Base-by-base conservation (phyloP, 2,113 vertebrate species). In the Alligator mississippiensis region DNA sequence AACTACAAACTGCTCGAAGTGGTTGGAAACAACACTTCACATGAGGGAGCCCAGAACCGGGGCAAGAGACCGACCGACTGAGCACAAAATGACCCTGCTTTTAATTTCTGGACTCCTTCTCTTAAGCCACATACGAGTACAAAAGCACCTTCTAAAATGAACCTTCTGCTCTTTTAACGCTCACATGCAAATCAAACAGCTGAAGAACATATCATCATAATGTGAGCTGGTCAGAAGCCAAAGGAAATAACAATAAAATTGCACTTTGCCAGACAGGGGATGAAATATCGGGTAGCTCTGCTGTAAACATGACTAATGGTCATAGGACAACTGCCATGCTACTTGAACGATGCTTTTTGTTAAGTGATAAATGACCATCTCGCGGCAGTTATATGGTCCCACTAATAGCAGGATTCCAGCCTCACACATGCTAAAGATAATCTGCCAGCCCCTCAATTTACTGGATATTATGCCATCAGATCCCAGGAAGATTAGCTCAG, bases 341-440 rank as follows among this genome's bases (percentile, higher is more conserved):
- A 30, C 38, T 90, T 59, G 25, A 58, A 27, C 12, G 11, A 21
- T 38, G 70, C 27, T 61, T 70, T 62, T 84, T 84, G 68, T 27
- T 17, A 70, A 80, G 60, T 84, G 59, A 90, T 76, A 74, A 85
- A 80, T 84, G 76, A 66, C 82, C 88, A 90, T 70, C 81, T 85
- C 72, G 47, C 58, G 25, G 64, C 88, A 74, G n/a, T 80, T 85
- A 58, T 72, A 76, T 74, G 54, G 82, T 75, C 30, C 54, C 77
- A 85, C 57, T 80, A 61, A 84, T 30, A 75, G 63, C 30, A 58
- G 60, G 27, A 76, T 38, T 57, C 34, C 17, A 76, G 21, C n/a
- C 58, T 58, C 77, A 64, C 27, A 64, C 24, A 64, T 58, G 13
- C 30, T 34, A 80, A 74, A 16, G 10, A 75, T 57, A 72, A 80